Conservation (phyloP, 2,888 invertebrate species). For the Nebria brevicollis region DNA sequence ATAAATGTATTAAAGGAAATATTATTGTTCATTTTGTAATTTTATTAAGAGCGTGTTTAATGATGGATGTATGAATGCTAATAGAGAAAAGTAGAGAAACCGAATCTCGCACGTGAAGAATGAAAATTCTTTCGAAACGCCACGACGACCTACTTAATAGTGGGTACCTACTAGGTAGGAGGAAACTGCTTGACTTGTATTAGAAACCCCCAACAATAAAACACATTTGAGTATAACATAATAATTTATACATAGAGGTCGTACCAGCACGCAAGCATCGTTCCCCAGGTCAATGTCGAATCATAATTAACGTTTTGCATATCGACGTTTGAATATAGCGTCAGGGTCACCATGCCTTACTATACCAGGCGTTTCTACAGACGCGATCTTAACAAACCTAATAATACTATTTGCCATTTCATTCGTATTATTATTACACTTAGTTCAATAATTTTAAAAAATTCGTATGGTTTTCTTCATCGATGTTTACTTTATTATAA, state of each 20-base stretch:
- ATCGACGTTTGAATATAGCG: background rate
- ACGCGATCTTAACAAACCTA: background rate
- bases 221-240: constrained; percentile 23
- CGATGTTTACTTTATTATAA: too few species aligned
- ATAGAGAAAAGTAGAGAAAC: background rate
- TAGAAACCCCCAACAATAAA: background rate
- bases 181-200: too few species aligned
- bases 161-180: background rate
- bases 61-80: background rate
- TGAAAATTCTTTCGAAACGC: background rate
- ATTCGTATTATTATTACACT: background rate
- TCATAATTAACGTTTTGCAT: background rate
- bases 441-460: too few species aligned
- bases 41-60: background rate
- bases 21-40: too few species aligned
- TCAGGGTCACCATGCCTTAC: background rate
- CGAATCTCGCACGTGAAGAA: background rate
- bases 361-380: background rate
- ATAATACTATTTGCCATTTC: background rate
- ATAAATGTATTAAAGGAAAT: too few species aligned
- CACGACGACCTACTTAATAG: background rate
- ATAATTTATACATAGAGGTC: constrained; percentile 31
- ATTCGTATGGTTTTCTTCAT: too few species aligned
- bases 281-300: constrained; percentile 34
- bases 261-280: constrained; percentile 5